Percentiles rank a stretch among this genome's conserved stretches.
Conservation (phyloP, 2,888 invertebrate species). For the Mechanitis messenoides region DNA sequence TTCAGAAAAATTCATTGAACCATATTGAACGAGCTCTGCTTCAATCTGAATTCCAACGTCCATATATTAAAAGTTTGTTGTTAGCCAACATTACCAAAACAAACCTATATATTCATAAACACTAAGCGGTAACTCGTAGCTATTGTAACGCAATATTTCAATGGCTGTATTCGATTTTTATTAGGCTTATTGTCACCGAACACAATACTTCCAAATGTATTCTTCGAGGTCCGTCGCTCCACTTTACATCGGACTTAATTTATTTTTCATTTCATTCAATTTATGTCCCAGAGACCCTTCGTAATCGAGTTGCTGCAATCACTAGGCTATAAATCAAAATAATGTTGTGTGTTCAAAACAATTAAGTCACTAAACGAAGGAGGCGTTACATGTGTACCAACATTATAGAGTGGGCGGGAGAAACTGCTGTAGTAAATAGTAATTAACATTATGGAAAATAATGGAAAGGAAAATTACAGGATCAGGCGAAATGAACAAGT, state of each 20-base stretch:
- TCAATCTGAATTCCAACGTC: too few species aligned
- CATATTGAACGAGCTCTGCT: too few species aligned
- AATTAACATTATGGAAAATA: too few species aligned
- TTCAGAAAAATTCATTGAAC: too few species aligned
- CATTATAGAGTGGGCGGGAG: constrained; percentile 32
- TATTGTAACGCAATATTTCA: constrained; percentile 24
- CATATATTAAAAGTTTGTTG: neutral
- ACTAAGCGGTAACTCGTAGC: constrained; percentile 10
- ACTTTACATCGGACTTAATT: constrained; percentile 54
- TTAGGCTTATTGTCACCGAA: constrained; percentile 31
- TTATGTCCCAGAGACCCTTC: constrained; percentile 57
- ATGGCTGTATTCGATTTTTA: constrained; percentile 28
- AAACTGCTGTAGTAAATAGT: constrained; percentile 19
- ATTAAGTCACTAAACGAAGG: constrained; percentile 59
- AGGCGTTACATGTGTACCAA: constrained; percentile 41
- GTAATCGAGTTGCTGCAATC: constrained; percentile 73
- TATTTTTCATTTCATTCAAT: constrained; percentile 72
- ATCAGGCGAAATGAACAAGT: too few species aligned
- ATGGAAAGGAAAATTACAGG: too few species aligned
- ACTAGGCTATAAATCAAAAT: constrained; percentile 74
- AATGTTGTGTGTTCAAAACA: constrained; percentile 66
- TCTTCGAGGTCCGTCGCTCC: constrained; percentile 36
- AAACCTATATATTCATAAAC: neutral
- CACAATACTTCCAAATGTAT: constrained; percentile 41
- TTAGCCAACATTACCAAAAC: neutral